Conservation (phyloP, 2,113 vertebrate species). For the Salvelinus sp. region DNA sequence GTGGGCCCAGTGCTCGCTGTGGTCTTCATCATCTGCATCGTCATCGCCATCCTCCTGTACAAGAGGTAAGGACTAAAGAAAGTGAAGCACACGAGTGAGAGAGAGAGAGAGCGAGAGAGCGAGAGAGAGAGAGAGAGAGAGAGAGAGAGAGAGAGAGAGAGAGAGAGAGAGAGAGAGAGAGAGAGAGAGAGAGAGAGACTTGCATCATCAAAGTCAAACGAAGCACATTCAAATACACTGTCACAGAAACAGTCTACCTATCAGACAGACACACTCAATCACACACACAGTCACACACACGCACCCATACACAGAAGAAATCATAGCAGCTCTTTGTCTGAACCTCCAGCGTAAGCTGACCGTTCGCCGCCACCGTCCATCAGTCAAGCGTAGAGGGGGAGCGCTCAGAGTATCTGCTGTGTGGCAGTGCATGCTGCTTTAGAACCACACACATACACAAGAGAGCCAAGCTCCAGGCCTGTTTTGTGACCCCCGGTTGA, state of each 20-base stretch:
- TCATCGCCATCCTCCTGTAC: constrained; percentile 98
- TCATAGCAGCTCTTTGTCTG: constrained; percentile 38
- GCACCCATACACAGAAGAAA: constrained; percentile 13
- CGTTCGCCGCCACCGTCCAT: constrained; percentile 58
- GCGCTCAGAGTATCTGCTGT: constrained; percentile 58
- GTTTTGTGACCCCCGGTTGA: constrained; percentile 34
- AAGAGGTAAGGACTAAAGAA: constrained; percentile 84
- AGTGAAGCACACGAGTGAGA: constrained; percentile 5
- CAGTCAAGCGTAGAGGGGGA: constrained; percentile 55
- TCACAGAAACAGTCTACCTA: constrained; percentile 33
- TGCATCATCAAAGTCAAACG: constrained; percentile 17
- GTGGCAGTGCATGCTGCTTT: constrained; percentile 50
- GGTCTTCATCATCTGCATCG: constrained; percentile 99
- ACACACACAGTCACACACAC: constrained; percentile 27
- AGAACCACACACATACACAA: constrained; percentile 10
- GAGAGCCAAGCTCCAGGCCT: constrained; percentile 7
- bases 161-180: background rate
- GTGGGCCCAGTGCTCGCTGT: constrained; percentile 97
- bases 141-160: background rate
- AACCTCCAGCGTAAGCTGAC: constrained; percentile 47
- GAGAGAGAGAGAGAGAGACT: background rate
- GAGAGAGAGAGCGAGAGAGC: background rate
- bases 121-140: background rate
- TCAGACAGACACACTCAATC: constrained; percentile 36
- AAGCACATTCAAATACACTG: constrained; percentile 28